phyloP scores from a whole-genome alignment of 2,888 invertebrate species.

The Nymphalis urticae region DNA sequence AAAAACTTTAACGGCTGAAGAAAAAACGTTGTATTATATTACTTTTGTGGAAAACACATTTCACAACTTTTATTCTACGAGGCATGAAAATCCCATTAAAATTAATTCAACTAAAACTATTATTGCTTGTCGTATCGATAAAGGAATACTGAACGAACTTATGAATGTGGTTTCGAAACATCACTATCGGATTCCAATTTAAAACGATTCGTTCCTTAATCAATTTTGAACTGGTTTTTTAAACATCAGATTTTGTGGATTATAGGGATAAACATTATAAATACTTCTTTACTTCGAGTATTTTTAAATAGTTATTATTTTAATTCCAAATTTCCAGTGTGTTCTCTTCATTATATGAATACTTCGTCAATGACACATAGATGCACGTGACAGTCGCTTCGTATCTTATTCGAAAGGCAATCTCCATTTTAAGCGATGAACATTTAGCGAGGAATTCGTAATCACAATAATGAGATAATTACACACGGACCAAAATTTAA shows the following conservation, averaged over 20 bases:
- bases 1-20: conserved; percentile 46
- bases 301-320: not conserved
- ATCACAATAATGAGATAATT: conserved; percentile 82
- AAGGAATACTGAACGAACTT: conserved; percentile 78
- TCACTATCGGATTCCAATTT: conserved; percentile 82
- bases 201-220: conserved; percentile 82
- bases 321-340: not conserved
- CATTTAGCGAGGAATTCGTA: conserved; percentile 80
- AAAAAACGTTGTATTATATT: conserved; percentile 62
- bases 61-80: conserved; percentile 79
- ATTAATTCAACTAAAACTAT: conserved; percentile 81
- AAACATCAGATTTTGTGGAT: conserved; percentile 24
- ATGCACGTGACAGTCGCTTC: conserved; percentile 54
- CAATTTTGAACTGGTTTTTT: conserved; percentile 77
- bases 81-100: conserved; percentile 80
- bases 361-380: not conserved
- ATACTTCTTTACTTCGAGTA: not conserved
- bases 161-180: conserved; percentile 81
- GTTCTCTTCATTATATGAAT: not conserved
- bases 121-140: conserved; percentile 79
- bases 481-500: conserved; percentile 81
- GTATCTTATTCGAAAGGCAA: conserved; percentile 62
- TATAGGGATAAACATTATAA: conserved; percentile 6
- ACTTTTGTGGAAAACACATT: conserved; percentile 72
- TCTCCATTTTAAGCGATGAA: conserved; percentile 75